Base-by-base conservation (phyloP, 2,888 invertebrate species). In the Luperina nickerlii region DNA sequence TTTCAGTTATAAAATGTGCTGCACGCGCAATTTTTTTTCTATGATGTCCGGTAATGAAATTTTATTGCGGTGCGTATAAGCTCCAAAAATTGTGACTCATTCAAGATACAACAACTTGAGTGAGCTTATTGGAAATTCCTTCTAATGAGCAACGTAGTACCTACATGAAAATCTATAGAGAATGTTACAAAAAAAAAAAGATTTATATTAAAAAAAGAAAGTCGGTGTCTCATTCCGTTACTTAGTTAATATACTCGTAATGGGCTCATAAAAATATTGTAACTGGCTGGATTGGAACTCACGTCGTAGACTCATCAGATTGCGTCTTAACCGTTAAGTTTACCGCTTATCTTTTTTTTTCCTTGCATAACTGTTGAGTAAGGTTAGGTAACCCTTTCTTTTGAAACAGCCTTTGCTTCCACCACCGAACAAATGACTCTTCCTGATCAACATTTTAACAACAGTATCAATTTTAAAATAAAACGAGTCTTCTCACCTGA, bases 401-500 rank as follows among this genome's bases (percentile, higher is more conserved):
- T 27, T n/a, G 3, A 42, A 20, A 27, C 8, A 27, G 0, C 1
- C 11, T 45, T 54, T n/a, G 1, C 8, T 45, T 11, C 18, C 0
- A 54, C 20, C 38, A 4, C n/a, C 13, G 4, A 60, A 42, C 48
- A 48, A 69, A 48, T 57, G 45, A 27, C 27, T 63, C 3, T 20
- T 57, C 8, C 38, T 79, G 78, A 65, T 78, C 68, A 45, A 81
- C 3, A 85, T 84, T 81, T 42, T 54, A 0, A 45, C 81, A 84
- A 84, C 69, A 70, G 72, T 85, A 82, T 84, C 85, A 74, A 51
- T 24, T 77, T 73, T 45, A 60, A 73, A 62, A 57, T 24, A 0
- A 24, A 65, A 48, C n/a, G 15, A 65, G 38, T 57, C 18, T 27
- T 38, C 9, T 65, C 27, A 38, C 13, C 27, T 57, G 2, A 18